Percentiles rank a stretch among this genome's conserved stretches.
phyloP scores from a whole-genome alignment of 2,113 vertebrate genomes.

The Argyrosomus japonicus region DNA sequence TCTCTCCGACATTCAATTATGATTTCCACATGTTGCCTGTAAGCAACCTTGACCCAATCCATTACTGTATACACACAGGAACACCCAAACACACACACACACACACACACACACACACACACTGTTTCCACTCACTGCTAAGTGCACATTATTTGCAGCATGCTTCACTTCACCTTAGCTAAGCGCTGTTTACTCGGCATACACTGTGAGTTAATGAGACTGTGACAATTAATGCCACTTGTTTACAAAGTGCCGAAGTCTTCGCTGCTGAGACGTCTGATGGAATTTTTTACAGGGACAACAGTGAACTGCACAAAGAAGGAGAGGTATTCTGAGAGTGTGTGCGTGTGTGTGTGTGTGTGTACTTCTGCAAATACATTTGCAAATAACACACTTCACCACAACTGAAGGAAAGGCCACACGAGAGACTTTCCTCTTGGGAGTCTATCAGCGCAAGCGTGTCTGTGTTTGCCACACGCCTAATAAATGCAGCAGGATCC shows the following conservation, averaged over 20 bases:
- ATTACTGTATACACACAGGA: not conserved
- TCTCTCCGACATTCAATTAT: slow-evolving; percentile 29
- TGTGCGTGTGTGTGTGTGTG: not conserved
- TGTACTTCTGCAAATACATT: not conserved
- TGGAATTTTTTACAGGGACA: slow-evolving; percentile 34
- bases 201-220: slow-evolving; percentile 70
- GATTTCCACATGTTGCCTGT: slow-evolving; percentile 40
- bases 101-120: slow-evolving; percentile 18
- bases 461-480: slow-evolving; percentile 5
- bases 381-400: not conserved
- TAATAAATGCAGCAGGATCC: slow-evolving; percentile 35
- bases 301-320: not conserved
- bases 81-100: not conserved
- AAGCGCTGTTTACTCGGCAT: slow-evolving; percentile 64
- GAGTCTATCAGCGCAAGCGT: slow-evolving; percentile 28
- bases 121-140: slow-evolving; percentile 23
- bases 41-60: slow-evolving; percentile 42
- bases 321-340: not conserved
- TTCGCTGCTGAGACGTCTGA: slow-evolving; percentile 36
- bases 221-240: slow-evolving; percentile 67
- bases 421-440: slow-evolving; percentile 15
- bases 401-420: slow-evolving; percentile 13
- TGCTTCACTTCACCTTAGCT: slow-evolving; percentile 70
- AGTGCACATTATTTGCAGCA: slow-evolving; percentile 64
- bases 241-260: slow-evolving; percentile 59